These are phyloP conservation scores for Trichopoda pennipes DNA, from an alignment of 2,888 invertebrate genomes.

Conservation along the genomic window DNA sequence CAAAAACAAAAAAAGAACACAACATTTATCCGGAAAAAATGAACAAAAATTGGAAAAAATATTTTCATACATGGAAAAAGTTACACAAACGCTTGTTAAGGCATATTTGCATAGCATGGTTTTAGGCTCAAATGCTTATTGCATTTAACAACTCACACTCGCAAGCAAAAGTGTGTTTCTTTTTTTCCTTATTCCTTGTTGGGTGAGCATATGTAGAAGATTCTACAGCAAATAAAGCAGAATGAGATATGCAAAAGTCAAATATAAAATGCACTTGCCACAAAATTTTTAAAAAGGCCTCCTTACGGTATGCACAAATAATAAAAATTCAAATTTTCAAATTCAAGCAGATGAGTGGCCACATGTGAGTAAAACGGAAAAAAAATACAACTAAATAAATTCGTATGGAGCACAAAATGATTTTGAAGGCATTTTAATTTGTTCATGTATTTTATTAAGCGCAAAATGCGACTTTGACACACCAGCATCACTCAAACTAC, in stretches of 20 bases:
- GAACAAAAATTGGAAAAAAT: conserved; percentile 58
- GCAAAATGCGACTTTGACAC: conserved; percentile 55
- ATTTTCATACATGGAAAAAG: conserved; percentile 49
- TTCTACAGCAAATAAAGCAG: conserved; percentile 39
- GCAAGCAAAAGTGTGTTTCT: conserved; percentile 30
- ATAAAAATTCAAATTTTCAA: conserved; percentile 16
- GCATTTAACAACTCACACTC: conserved; percentile 63
- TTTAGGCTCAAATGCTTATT: conserved; percentile 71
- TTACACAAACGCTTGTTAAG: conserved; percentile 65
- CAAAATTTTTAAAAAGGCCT: conserved; percentile 55
- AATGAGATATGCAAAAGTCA: conserved; percentile 69
- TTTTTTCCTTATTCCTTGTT: conserved; percentile 15
- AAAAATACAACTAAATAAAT: conserved; percentile 12
- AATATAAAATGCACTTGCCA: conserved; percentile 71
- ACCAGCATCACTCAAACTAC: not conserved
- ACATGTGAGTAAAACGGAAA: conserved; percentile 14
- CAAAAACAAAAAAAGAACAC: conserved; percentile 40
- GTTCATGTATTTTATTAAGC: conserved; percentile 66
- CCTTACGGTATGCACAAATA: conserved; percentile 56
- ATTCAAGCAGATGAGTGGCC: conserved; percentile 33
- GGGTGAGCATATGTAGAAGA: conserved; percentile 61
- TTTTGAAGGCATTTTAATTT: conserved; percentile 66
- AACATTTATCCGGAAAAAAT: conserved; percentile 58
- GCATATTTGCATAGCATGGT: conserved; percentile 68
- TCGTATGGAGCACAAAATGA: not conserved